Percentiles rank a stretch among this genome's conserved stretches.
These are phyloP conservation scores for Melipona beecheii DNA, from an alignment of 2,888 invertebrate genomes.

Conservation along the genomic window DNA sequence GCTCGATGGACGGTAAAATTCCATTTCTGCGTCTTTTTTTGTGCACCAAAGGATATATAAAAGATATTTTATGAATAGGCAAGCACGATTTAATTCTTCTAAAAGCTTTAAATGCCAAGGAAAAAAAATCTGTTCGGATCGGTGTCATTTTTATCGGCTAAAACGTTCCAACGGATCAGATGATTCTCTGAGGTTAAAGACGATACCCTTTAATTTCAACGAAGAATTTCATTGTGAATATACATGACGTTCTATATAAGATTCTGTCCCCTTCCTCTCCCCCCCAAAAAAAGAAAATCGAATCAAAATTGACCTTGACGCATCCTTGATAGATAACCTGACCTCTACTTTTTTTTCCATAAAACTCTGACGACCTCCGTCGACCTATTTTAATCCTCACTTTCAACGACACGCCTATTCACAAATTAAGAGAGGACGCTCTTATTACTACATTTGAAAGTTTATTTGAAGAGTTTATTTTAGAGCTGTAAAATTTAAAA, in stretches of 20 bases:
- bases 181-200: background rate
- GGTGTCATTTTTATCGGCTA: background rate
- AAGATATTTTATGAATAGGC: constrained; percentile 45
- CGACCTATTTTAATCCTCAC: background rate
- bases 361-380: background rate
- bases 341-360: constrained; percentile 1
- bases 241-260: background rate
- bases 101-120: constrained; percentile 16
- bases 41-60: constrained; percentile 11
- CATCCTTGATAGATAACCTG: background rate
- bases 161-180: constrained; percentile 3
- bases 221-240: background rate
- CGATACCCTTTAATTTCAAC: background rate
- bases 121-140: background rate
- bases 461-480: background rate
- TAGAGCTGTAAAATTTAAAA: background rate
- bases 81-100: constrained; percentile 33
- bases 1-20: constrained; percentile 49
- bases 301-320: background rate
- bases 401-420: too few species aligned
- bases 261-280: too few species aligned
- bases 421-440: background rate
- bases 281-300: background rate
- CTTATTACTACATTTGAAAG: background rate
- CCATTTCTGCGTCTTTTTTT: constrained; percentile 7